Conservation (phyloP, 2,888 invertebrate species). For the Standfussiana lucernea region DNA sequence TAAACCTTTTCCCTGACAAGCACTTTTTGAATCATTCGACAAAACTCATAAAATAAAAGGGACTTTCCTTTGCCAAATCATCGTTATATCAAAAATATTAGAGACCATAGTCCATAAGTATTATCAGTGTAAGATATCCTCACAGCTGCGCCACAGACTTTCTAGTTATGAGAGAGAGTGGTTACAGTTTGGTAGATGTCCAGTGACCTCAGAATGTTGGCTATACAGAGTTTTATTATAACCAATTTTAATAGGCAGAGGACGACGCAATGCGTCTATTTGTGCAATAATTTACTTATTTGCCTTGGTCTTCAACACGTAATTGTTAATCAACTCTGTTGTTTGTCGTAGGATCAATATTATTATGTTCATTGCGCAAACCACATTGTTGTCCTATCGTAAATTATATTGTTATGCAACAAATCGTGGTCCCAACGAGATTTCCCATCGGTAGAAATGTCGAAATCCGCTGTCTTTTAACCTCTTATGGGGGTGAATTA, state of each 20-base stretch:
- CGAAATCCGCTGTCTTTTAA: neutral
- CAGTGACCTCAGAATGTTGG: neutral
- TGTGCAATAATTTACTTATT: constrained; percentile 31
- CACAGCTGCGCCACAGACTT: neutral
- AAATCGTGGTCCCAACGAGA: neutral
- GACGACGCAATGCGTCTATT: constrained; percentile 23
- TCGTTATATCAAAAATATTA: neutral
- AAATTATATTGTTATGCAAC: neutral
- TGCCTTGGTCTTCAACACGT: constrained; percentile 21
- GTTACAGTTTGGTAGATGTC: neutral
- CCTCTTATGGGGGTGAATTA: neutral
- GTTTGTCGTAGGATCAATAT: constrained; percentile 30
- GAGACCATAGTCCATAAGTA: too few species aligned
- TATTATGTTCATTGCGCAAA: neutral
- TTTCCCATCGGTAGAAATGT: neutral
- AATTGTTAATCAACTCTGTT: constrained; percentile 37
- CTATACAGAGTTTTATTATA: neutral
- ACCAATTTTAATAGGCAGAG: neutral
- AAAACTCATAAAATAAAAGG: neutral
- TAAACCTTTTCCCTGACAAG: neutral
- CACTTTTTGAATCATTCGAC: neutral
- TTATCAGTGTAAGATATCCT: too few species aligned
- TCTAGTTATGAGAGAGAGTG: neutral
- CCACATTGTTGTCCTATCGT: neutral
- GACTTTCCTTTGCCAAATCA: neutral